These are phyloP conservation scores for Agrotis clavis DNA, from an alignment of 2,888 invertebrate species.

Conservation along the genomic window DNA sequence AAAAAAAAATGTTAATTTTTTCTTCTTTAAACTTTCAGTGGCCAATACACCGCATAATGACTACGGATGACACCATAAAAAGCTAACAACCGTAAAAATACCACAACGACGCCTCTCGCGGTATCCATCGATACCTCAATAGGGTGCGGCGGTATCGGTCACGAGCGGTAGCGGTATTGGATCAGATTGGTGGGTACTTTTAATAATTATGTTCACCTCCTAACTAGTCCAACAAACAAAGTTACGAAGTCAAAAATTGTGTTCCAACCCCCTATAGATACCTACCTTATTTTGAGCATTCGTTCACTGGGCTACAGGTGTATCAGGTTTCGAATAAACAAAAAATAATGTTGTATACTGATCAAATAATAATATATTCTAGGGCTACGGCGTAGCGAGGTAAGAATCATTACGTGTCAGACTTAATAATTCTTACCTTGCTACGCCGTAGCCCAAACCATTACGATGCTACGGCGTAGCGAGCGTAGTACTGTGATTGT, in stretches of 20 bases:
- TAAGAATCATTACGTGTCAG: too few relatives aligned
- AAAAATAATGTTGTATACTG: too few relatives aligned
- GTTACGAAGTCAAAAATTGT: too few relatives aligned
- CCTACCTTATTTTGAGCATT: too few relatives aligned
- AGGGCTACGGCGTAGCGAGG: neutral
- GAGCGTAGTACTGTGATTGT: neutral
- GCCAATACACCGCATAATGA: slow-evolving; percentile 27
- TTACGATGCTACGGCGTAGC: neutral
- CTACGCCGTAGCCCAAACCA: neutral
- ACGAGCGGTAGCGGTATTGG: slow-evolving; percentile 26
- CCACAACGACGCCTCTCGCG: slow-evolving; percentile 38
- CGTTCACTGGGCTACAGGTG: too few relatives aligned
- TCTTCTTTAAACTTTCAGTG: neutral
- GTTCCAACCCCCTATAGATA: too few relatives aligned
- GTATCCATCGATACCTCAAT: slow-evolving; percentile 58
- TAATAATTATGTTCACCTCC: too few relatives aligned
- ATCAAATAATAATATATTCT: too few relatives aligned
- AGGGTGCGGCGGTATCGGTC: slow-evolving; percentile 26
- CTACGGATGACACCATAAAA: slow-evolving; percentile 53
- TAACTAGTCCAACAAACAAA: too few relatives aligned
- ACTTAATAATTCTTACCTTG: neutral
- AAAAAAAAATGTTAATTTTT: too few relatives aligned
- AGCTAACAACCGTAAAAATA: slow-evolving; percentile 53
- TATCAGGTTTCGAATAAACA: too few relatives aligned
- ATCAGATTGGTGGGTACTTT: too few relatives aligned